These are phyloP conservation scores for Climacteris rufus DNA, from an alignment of 2,113 vertebrate species.

Conservation along the genomic window DNA sequence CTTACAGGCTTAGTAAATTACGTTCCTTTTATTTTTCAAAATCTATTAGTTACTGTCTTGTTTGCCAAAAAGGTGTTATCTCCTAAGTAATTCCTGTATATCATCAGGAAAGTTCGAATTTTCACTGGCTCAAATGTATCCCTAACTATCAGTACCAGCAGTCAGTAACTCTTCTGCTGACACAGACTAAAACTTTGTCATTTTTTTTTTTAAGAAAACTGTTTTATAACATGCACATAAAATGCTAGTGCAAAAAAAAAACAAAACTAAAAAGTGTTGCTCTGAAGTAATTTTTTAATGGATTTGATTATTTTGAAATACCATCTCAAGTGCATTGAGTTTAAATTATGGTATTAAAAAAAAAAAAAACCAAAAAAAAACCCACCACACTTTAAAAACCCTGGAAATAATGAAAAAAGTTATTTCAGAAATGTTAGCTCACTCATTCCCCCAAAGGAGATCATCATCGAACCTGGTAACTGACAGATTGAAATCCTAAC, in stretches of 20 bases:
- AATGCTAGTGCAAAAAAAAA: no score
- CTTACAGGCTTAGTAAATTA: not conserved
- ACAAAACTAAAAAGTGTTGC: no score
- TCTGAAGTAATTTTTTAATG: not conserved
- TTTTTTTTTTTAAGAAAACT: not conserved
- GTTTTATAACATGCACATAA: not conserved
- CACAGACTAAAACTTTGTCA: not conserved
- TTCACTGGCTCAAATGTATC: not conserved
- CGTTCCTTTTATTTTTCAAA: not conserved
- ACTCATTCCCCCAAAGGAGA: not conserved
- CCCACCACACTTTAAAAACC: fast-evolving
- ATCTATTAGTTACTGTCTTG: not conserved
- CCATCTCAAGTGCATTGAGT: not conserved
- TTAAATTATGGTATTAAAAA: not conserved
- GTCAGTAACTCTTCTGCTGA: not conserved
- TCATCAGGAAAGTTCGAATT: not conserved
- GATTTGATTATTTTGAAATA: not conserved
- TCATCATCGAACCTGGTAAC: not conserved
- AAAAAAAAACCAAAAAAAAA: fast-evolving
- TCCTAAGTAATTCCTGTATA: not conserved
- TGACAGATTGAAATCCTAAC: not conserved
- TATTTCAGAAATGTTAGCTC: not conserved
- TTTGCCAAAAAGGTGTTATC: not conserved
- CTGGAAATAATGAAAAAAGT: not conserved
- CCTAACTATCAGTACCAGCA: not conserved